Evolutionary conservation across 2,888 invertebrate genomes (phyloP).

Genomic region (Philereme transversata): DNA sequence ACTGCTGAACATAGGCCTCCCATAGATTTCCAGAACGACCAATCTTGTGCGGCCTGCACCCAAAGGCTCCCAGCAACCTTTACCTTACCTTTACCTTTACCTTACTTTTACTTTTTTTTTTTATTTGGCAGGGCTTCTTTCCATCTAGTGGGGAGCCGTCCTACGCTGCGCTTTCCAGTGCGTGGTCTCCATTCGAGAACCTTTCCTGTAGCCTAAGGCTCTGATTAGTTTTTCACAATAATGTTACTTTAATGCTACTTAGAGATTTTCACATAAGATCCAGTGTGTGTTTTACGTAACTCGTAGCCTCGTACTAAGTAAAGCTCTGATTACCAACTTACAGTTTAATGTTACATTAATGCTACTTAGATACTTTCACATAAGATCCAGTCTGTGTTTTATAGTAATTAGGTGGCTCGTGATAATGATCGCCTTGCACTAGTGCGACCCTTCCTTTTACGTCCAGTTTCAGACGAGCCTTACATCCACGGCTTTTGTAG

Average conservation of each 20-base stretch:
- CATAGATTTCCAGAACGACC: no score
- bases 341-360: background rate
- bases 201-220: no score
- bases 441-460: conserved; percentile 26
- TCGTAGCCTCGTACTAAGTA: conserved; percentile 26
- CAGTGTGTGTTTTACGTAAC: conserved; percentile 16
- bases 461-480: conserved; percentile 44
- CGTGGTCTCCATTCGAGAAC: no score
- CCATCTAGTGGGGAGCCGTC: background rate
- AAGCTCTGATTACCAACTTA: no score
- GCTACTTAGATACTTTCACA: conserved; percentile 15
- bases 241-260: background rate
- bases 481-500: conserved; percentile 36
- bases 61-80: no score
- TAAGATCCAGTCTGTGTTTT: conserved; percentile 20
- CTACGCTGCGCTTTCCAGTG: no score
- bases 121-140: no score
- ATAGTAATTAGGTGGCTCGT: conserved; percentile 24
- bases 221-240: no score
- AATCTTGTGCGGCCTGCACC: no score
- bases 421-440: conserved; percentile 25
- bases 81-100: no score
- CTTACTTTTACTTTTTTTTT: no score
- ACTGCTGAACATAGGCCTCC: no score
- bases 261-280: conserved; percentile 22